phyloP scores from a whole-genome alignment of 30 jellyfish, hydroid and myxozoan species.

The Hydra vulgaris region DNA sequence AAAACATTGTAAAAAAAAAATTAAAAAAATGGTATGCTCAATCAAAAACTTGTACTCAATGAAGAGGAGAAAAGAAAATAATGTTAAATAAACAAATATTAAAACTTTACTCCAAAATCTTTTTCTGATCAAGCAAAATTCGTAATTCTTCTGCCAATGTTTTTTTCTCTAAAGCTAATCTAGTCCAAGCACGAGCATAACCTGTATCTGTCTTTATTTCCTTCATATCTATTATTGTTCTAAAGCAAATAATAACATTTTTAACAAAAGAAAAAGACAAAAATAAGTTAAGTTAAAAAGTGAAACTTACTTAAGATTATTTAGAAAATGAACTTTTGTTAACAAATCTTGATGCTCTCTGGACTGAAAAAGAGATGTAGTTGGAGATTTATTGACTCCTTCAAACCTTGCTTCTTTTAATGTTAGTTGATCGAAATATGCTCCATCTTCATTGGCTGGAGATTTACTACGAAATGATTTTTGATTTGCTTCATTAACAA shows the following conservation, averaged over 20 bases:
- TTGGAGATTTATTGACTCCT: background rate
- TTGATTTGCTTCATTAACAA: constrained; percentile 35
- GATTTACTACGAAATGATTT: constrained; percentile 44
- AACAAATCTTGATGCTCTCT: constrained; percentile 24
- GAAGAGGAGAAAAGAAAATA: background rate
- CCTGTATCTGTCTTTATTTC: constrained; percentile 95
- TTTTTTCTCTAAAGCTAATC: constrained; percentile 78
- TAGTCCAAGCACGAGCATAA: constrained; percentile 97
- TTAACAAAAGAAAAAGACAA: background rate
- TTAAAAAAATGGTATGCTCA: background rate
- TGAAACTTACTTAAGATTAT: constrained; percentile 51
- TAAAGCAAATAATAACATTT: background rate
- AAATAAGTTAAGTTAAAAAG: background rate
- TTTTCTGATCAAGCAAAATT: constrained; percentile 53
- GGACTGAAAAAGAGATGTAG: constrained; percentile 19
- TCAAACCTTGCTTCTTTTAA: constrained; percentile 1
- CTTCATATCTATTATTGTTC: constrained; percentile 75
- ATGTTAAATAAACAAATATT: background rate
- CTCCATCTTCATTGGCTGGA: constrained; percentile 48
- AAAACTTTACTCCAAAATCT: constrained; percentile 46
- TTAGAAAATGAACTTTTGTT: constrained; percentile 53
- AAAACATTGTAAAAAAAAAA: background rate
- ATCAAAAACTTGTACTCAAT: too few species aligned
- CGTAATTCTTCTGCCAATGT: constrained; percentile 56
- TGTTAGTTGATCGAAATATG: background rate